Base-by-base conservation (phyloP, 2,888 invertebrate genomes). In the Adela reaumurella region DNA sequence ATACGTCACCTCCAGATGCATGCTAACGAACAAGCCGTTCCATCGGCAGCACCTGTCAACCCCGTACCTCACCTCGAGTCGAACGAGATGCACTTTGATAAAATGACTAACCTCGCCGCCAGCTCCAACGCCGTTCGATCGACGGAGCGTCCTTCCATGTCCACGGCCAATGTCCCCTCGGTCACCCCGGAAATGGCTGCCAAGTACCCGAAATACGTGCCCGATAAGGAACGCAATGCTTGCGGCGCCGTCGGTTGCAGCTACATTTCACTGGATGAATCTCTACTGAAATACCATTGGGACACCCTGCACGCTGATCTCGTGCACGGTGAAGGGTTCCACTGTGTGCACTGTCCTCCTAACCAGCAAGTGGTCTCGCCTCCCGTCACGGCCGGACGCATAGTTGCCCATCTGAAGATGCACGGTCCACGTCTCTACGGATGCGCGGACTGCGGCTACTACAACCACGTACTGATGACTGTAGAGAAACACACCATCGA, bases 91-190 rank as follows among this genome's bases (percentile, higher is more conserved):
- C 89, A 91, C 82, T 92, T 92, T 60, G 92, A 92, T 63, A 89
- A 87, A 63, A 92, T 92, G 92, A 81, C 87, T 0, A 92, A 92
- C 63, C 77, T 91, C 17, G 91, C 92, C 0, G 86, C 87, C n/a
- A 89, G 87, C 55, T 89, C 85, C 11, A 56, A 65, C 17, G 55
- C 54, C 1, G 57, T 58, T 1, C 70, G 61, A 51, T 56, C 49
- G 17, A 52, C 55, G 10, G 66, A 65, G 3, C 64, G 60, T 47
- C 51, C n/a, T 50, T 67, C 48, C n/a, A 46, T 62, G 59, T 43
- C 50, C n/a, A 41, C 50, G 0, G 61, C 59, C 2, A 48, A 47
- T 6, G 43, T 49, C 1, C 45, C 56, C 1, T 48, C 54, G 1
- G 53, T 54, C 5, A 53, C 57, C 0, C 56, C 65, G 1, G 69